Conservation (phyloP, 2,797 vertebrate species). For the Rhinophrynus dorsalis region DNA sequence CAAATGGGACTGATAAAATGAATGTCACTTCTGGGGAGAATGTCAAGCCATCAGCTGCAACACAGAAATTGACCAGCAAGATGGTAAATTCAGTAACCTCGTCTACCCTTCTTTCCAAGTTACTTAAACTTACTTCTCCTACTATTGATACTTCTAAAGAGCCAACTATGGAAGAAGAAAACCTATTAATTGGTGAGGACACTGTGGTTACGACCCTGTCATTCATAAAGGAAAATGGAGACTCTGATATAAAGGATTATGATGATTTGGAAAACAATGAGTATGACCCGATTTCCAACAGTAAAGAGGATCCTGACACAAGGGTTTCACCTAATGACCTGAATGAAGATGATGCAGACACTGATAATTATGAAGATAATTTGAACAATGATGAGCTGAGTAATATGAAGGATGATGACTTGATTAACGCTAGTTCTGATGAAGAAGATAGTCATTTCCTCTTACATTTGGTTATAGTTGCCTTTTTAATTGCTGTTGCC, state of each 20-base stretch:
- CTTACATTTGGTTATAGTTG: conserved; percentile 87
- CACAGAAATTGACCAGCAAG: not conserved
- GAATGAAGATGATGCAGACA: no score
- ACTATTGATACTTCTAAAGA: conserved; percentile 58
- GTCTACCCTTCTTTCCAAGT: conserved; percentile 12
- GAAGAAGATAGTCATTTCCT: conserved; percentile 89
- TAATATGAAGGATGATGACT: no score
- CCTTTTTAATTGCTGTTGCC: conserved; percentile 85
- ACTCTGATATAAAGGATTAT: conserved; percentile 54
- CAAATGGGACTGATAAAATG: no score
- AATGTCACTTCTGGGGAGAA: no score
- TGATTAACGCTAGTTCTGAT: no score
- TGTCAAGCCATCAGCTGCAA: not conserved
- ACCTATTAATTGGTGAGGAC: conserved; percentile 55
- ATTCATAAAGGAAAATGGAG: conserved; percentile 54
- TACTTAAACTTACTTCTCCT: conserved; percentile 44
- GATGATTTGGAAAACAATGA: conserved; percentile 56
- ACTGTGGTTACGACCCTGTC: conserved; percentile 44
- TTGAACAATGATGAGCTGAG: no score
- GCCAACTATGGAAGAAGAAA: conserved; percentile 63
- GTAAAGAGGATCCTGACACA: not conserved
- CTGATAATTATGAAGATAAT: no score
- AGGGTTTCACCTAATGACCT: no score
- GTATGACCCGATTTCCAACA: conserved; percentile 53
- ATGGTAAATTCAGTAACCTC: not conserved